Percentiles rank a stretch among this genome's conserved stretches.
phyloP scores from a whole-genome alignment of 1,140 invertebrate species.

The Drosophila micromelanica region DNA sequence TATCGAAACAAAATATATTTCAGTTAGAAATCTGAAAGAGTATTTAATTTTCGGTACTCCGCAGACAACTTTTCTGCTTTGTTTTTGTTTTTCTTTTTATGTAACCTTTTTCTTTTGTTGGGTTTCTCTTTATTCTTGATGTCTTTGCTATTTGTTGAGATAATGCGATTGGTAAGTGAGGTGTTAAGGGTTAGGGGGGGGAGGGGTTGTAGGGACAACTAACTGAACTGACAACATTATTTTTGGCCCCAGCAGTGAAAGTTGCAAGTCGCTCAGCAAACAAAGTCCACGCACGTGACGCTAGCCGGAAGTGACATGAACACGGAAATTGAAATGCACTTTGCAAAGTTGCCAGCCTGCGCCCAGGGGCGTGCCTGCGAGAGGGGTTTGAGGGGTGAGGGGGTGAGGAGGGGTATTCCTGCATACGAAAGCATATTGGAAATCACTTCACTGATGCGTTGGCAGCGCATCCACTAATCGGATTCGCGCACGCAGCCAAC shows the following conservation, averaged over 20 bases:
- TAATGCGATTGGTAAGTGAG: neutral
- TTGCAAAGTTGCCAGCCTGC: slow-evolving; percentile 11
- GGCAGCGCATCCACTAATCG: slow-evolving; percentile 51
- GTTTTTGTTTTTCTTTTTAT: neutral
- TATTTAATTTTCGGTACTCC: neutral
- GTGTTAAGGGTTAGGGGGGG: neutral
- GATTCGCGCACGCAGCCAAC: slow-evolving; percentile 19
- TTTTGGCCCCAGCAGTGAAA: slow-evolving; percentile 5
- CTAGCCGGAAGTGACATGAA: slow-evolving; percentile 39
- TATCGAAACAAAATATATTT: too few relatives aligned
- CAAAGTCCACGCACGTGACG: slow-evolving; percentile 12
- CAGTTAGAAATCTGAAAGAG: neutral
- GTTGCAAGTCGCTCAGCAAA: slow-evolving; percentile 16
- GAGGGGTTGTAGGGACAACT: neutral
- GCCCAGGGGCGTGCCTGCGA: neutral
- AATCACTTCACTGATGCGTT: slow-evolving; percentile 32
- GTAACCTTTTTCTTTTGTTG: neutral
- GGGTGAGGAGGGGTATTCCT: too few relatives aligned
- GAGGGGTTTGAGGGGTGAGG: neutral
- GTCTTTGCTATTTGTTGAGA: slow-evolving; percentile 5
- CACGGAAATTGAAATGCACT: slow-evolving; percentile 69
- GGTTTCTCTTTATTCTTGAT: neutral
- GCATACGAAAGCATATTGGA: slow-evolving; percentile 24
- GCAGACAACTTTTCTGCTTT: neutral
- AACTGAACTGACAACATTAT: slow-evolving; percentile 10